These are phyloP conservation scores for Cricetomys ansorgei DNA, from an alignment of 2,113 vertebrate species.

Conservation along the genomic window DNA sequence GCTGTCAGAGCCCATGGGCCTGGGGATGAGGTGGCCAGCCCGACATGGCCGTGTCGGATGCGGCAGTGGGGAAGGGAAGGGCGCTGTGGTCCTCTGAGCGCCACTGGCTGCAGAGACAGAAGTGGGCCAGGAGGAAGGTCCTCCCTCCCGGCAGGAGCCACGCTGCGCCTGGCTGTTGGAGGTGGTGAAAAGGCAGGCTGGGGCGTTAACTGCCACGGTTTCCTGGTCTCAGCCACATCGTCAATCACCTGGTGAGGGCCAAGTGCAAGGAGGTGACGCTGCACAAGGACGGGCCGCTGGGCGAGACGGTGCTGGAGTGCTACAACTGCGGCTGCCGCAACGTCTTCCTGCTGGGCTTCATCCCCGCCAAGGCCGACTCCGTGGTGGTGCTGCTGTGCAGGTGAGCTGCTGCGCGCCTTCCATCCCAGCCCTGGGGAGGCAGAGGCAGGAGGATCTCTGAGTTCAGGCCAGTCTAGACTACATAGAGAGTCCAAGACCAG, in stretches of 20 bases:
- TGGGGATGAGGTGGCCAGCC: neutral
- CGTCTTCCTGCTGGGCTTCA: conserved; percentile 98
- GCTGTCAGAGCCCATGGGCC: neutral
- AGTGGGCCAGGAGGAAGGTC: neutral
- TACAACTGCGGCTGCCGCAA: conserved; percentile 99
- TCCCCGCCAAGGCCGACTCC: conserved; percentile 98
- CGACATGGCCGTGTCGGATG: neutral
- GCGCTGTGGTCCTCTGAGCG: too few relatives aligned
- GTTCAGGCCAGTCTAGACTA: neutral
- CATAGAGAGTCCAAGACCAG: neutral
- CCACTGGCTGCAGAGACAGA: neutral
- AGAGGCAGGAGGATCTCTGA: neutral
- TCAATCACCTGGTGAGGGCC: conserved; percentile 98
- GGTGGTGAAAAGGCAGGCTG: conserved; percentile 48
- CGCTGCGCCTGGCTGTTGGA: neutral
- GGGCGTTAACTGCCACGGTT: conserved; percentile 58
- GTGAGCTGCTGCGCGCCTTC: conserved; percentile 80
- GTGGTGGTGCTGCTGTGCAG: conserved; percentile 98
- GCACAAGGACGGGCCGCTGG: conserved; percentile 97
- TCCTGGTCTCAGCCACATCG: conserved; percentile 93
- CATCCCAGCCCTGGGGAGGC: neutral
- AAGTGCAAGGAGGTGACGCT: conserved; percentile 99
- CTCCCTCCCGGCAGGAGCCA: neutral
- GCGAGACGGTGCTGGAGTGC: conserved; percentile 97
- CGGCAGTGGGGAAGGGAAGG: neutral